phyloP scores from a whole-genome alignment of 1,140 invertebrate genomes.

The Dufourea novaeangliae region DNA sequence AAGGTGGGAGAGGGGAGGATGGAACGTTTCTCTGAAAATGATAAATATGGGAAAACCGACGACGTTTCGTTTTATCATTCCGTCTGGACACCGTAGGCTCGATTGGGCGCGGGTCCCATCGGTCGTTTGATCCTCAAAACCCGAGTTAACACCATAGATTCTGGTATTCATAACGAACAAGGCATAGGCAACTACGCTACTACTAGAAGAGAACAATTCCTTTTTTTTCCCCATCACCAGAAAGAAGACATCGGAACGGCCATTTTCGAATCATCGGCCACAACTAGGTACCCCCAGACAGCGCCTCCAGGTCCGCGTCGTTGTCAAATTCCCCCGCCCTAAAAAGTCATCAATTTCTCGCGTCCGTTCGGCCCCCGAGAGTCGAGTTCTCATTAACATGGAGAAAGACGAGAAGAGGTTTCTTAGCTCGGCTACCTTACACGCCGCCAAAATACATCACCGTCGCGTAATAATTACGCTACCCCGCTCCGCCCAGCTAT shows the following conservation, averaged over 20 bases:
- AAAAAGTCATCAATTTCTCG: background rate
- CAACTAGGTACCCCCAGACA: too few relatives aligned
- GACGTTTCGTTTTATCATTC: too few relatives aligned
- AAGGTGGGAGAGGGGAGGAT: too few relatives aligned
- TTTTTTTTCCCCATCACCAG: conserved; percentile 68
- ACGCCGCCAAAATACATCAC: background rate
- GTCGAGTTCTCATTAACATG: conserved; percentile 6
- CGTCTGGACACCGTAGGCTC: too few relatives aligned
- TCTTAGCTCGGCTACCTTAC: conserved; percentile 5
- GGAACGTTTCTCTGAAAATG: too few relatives aligned
- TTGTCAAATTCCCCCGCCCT: too few relatives aligned
- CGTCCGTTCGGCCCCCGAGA: background rate
- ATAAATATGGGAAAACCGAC: too few relatives aligned
- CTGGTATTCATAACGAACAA: conserved; percentile 51
- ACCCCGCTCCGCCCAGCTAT: background rate
- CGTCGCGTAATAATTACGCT: conserved; percentile 1
- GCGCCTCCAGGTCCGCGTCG: too few relatives aligned
- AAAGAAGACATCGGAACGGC: conserved; percentile 49
- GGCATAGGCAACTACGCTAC: conserved; percentile 69
- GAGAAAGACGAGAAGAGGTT: conserved; percentile 12
- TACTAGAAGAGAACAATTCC: conserved; percentile 73
- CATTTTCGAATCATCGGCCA: conserved; percentile 47
- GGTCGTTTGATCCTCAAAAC: too few relatives aligned
- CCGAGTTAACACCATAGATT: background rate
- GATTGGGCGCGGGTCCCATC: too few relatives aligned